Evolutionary conservation across 2,797 vertebrate genomes (phyloP), one percentile per base, ranked within the genome.

Genomic region (Chelon labrosus): DNA sequence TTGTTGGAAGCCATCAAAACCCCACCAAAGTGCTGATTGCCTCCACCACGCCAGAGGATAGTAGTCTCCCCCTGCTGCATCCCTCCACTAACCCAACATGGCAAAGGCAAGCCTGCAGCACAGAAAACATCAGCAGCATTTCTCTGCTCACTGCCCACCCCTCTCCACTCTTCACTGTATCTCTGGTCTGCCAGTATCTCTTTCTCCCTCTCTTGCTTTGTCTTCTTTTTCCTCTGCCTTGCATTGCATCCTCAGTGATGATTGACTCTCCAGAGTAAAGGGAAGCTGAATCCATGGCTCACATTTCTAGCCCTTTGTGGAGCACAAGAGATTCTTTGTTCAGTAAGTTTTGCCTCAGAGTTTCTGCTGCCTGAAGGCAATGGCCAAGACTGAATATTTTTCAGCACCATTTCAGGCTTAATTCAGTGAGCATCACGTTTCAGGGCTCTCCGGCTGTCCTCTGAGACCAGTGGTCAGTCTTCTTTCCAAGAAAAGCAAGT

Each of bases 261-360:
- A 93, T 93, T 93, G 92, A 92, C 87, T 94, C 93, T 92, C 89
- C 72, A 71, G 92, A 92, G 93, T 90, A 91, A 84, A 88, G 83
- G 81, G 77, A 87, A 87, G 88, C 84, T 77, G 86, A 90, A 83
- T 89, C 88, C 83, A 47, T 61, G 89, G 88, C 89, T 94, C 93
- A 91, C 83, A 83, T 94, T 94, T 93, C 92, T 58, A 77, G 75
- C 77, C 86, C 87, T 91, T 94, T 92, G 88, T 86, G 63, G 50
- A 81, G 70, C 88, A 93, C 91, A 94, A 93, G 89, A 88, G 90
- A 80, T 65, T 88, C 93, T 94, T 94, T 94, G 94, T 95, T 91
- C 78, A 80, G 56, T 77, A 80, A 85, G 85, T 93, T 89, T 83
- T 87, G 85, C 90, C 90, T 85, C 69, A 75, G 89, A 91, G 88